phyloP scores from a whole-genome alignment of 2,113 vertebrate species.

The Oplegnathus fasciatus region DNA sequence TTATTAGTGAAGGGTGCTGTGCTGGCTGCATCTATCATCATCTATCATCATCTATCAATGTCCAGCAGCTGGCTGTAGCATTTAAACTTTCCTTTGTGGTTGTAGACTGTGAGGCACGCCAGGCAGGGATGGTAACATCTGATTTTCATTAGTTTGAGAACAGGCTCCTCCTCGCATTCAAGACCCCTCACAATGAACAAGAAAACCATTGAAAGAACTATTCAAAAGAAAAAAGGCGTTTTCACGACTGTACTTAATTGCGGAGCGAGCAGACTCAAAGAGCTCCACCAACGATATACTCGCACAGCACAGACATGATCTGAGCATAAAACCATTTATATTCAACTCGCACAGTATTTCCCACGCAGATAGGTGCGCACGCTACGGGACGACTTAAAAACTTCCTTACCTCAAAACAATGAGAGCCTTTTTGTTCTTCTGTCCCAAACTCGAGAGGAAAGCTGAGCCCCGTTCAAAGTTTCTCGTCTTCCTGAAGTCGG shows the following conservation, averaged over 20 bases:
- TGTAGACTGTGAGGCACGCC: constrained; percentile 23
- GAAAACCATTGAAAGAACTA: background rate
- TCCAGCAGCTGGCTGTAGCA: constrained; percentile 8
- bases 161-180: constrained; percentile 57
- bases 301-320: background rate
- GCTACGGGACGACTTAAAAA: background rate
- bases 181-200: constrained; percentile 6
- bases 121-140: constrained; percentile 76
- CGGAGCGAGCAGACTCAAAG: background rate
- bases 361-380: background rate
- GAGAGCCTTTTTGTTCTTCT: background rate
- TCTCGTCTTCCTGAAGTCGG: constrained; percentile 34
- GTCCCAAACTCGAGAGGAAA: constrained; percentile 1
- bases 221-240: background rate
- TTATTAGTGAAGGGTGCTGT: background rate
- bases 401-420: constrained; percentile 40
- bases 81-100: constrained; percentile 1
- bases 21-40: background rate
- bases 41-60: background rate
- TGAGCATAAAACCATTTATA: background rate
- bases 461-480: background rate
- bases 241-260: background rate
- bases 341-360: background rate
- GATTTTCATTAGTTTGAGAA: constrained; percentile 76
- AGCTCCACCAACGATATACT: background rate